Evolutionary conservation across 1,140 invertebrate genomes (phyloP).

Genomic region (Hestina assimilis): DNA sequence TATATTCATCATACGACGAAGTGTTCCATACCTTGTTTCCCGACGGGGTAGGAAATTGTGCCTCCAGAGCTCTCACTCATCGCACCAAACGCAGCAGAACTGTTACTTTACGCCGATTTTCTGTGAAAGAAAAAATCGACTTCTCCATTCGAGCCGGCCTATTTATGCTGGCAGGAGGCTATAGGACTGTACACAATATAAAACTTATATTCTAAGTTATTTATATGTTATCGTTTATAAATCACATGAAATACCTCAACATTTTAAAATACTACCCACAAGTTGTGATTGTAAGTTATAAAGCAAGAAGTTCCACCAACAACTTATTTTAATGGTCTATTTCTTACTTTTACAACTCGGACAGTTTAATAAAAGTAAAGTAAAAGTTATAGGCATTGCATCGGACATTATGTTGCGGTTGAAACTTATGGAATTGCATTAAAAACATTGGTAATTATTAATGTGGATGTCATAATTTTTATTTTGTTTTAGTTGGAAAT

Average conservation of each 20-base stretch:
- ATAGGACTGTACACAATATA: too few species aligned
- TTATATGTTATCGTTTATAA: too few species aligned
- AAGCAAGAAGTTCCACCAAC: constrained; percentile 14
- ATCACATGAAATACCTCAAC: not conserved
- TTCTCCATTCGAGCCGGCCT: too few species aligned
- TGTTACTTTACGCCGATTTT: not conserved
- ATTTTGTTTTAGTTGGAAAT: too few species aligned
- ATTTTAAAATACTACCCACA: not conserved
- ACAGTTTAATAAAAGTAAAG: constrained; percentile 38
- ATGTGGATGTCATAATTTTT: not conserved
- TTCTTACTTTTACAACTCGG: constrained; percentile 32
- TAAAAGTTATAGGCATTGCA: constrained; percentile 27
- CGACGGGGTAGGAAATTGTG: too few species aligned
- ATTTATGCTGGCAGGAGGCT: too few species aligned
- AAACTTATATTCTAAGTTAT: too few species aligned
- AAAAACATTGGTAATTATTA: not conserved
- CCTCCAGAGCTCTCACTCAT: too few species aligned
- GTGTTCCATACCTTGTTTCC: too few species aligned
- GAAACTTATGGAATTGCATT: constrained; percentile 18
- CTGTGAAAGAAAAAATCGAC: too few species aligned
- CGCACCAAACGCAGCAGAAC: too few species aligned
- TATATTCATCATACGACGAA: too few species aligned
- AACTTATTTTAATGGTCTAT: constrained; percentile 28
- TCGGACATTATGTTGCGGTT: constrained; percentile 13
- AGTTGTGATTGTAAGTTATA: constrained; percentile 6